Evolutionary conservation across 1,140 invertebrate genomes (phyloP).

Genomic region (Drosophila kohkoa): DNA sequence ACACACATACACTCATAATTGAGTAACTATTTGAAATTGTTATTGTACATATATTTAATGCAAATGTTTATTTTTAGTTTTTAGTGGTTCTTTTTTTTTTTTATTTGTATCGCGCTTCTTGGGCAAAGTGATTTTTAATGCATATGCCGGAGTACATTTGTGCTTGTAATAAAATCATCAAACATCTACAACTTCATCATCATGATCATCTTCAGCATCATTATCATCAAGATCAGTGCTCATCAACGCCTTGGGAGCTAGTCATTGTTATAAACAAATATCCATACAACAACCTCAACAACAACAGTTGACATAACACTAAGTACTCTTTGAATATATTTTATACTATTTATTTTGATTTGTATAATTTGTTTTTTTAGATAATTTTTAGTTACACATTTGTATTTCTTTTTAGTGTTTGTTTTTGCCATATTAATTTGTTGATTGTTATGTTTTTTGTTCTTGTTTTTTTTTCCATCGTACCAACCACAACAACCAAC

Average conservation of each 20-base stretch:
- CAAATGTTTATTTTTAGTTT: not conserved
- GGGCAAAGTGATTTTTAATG: conserved; percentile 46
- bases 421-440: conserved; percentile 54
- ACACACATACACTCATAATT: conserved; percentile 18
- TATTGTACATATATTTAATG: conserved; percentile 46
- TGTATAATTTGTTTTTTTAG: conserved; percentile 35
- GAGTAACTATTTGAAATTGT: conserved; percentile 35
- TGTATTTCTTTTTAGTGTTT: conserved; percentile 56
- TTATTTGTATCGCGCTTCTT: conserved; percentile 1
- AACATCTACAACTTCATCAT: conserved; percentile 5
- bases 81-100: conserved; percentile 58
- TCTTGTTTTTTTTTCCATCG: conserved; percentile 47
- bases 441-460: conserved; percentile 63
- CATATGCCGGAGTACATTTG: conserved; percentile 38
- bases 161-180: conserved; percentile 36
- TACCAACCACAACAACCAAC: conserved; percentile 6
- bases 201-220: conserved; percentile 18
- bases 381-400: conserved; percentile 39
- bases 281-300: conserved; percentile 42
- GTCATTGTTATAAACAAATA: conserved; percentile 22
- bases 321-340: conserved; percentile 37
- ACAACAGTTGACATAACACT: conserved; percentile 60
- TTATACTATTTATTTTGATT: conserved; percentile 21
- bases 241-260: conserved; percentile 24
- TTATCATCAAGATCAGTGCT: conserved; percentile 17